Conservation (phyloP, 2,888 invertebrate species). For the Anorthoa munda region DNA sequence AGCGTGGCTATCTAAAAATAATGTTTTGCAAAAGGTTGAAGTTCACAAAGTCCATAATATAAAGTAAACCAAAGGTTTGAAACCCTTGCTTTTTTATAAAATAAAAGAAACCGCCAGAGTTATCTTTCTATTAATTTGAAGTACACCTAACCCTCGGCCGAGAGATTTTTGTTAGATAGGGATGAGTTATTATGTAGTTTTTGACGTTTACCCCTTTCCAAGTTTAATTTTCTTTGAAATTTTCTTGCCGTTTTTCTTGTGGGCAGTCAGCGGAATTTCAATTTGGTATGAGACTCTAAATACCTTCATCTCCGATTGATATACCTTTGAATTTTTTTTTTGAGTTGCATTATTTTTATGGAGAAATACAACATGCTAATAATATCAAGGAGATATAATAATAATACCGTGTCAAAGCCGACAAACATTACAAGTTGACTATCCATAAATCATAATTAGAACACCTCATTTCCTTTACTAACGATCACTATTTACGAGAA, state of each 20-base stretch:
- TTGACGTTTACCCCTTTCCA: slow-evolving; percentile 48
- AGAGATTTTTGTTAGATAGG: slow-evolving; percentile 68
- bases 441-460: slow-evolving; percentile 28
- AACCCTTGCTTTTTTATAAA: slow-evolving; percentile 84
- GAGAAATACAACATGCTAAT: background rate
- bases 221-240: slow-evolving; percentile 35
- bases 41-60: slow-evolving; percentile 76
- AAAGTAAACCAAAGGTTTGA: slow-evolving; percentile 80
- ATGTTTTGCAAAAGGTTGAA: slow-evolving; percentile 66
- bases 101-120: slow-evolving; percentile 77
- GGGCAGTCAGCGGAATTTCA: background rate
- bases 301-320: background rate
- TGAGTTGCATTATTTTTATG: background rate
- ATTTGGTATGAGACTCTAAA: background rate
- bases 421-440: slow-evolving; percentile 14
- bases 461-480: slow-evolving; percentile 7
- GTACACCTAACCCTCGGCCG: slow-evolving; percentile 66
- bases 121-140: slow-evolving; percentile 88
- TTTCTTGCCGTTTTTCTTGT: slow-evolving; percentile 25
- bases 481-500: slow-evolving; percentile 9
- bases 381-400: background rate
- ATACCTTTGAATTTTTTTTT: no score
- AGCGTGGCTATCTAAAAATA: slow-evolving; percentile 54
- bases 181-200: slow-evolving; percentile 56
- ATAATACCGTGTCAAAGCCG: background rate